phyloP scores from a whole-genome alignment of 2,888 invertebrate species.

The Dorcus hopei region DNA sequence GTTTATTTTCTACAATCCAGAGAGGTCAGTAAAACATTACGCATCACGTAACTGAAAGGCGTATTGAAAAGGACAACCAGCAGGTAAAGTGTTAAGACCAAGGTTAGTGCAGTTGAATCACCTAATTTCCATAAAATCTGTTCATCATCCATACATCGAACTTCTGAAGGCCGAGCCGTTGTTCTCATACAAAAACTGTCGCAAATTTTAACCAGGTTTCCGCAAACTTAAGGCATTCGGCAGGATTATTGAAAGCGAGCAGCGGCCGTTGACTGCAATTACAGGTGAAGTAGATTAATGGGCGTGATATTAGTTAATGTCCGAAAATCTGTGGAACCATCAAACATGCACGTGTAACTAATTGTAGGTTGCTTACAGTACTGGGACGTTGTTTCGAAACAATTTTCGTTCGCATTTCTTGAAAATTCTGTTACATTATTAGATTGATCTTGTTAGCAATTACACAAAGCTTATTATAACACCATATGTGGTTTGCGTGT shows the following conservation, averaged over 20 bases:
- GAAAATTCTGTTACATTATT: no score
- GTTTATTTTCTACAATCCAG: no score
- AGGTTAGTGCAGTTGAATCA: background rate
- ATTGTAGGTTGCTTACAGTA: constrained; percentile 4
- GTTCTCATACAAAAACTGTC: background rate
- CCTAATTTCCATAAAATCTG: constrained; percentile 12
- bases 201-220: constrained; percentile 7
- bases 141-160: background rate
- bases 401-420: no score
- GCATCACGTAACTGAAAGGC: background rate
- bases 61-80: constrained; percentile 10
- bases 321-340: constrained; percentile 43
- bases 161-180: background rate
- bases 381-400: no score
- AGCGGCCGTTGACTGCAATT: constrained; percentile 32
- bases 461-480: no score
- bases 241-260: constrained; percentile 2
- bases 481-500: no score
- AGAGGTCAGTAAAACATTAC: background rate
- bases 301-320: constrained; percentile 45
- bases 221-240: constrained; percentile 6
- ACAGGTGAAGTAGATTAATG: constrained; percentile 46
- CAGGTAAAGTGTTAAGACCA: constrained; percentile 6
- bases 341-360: constrained; percentile 39
- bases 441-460: no score